Percentiles rank a stretch among this genome's conserved stretches.
Conservation (phyloP, 23 tunicate species). For the Trididemnum clinides region DNA sequence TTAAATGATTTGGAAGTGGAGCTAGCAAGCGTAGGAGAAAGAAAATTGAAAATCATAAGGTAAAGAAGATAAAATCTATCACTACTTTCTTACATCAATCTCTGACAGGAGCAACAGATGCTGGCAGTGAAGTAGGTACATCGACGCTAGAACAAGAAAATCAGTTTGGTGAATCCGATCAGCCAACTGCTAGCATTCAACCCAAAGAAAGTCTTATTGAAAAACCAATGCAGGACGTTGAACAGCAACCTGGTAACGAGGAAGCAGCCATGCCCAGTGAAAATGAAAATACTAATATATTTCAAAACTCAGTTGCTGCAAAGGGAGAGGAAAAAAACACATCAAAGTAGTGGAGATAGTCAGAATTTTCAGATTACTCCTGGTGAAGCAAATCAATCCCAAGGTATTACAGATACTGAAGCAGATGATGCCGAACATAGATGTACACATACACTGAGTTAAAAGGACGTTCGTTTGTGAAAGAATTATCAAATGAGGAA, state of each 20-base stretch:
- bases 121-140: no score
- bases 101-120: no score
- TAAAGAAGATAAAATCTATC: no score
- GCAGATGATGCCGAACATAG: slow-evolving; percentile 13
- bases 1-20: no score
- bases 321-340: no score
- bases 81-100: no score
- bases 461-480: slow-evolving; percentile 15
- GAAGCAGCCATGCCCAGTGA: slow-evolving; percentile 32
- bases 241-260: no score
- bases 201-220: slow-evolving; percentile 24
- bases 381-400: slow-evolving; percentile 21
- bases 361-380: slow-evolving; percentile 2
- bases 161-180: slow-evolving; percentile 26
- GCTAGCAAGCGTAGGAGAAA: background rate
- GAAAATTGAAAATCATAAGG: background rate
- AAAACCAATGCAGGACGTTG: slow-evolving; percentile 37
- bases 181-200: slow-evolving; percentile 41
- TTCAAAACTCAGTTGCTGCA: no score
- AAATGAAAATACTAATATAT: no score
- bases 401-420: background rate
- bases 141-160: no score
- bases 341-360: no score
- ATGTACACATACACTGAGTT: no score
- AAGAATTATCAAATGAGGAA: slow-evolving; percentile 21